A percentile compares a stretch with the other conserved stretches of the same genome.
Conservation (phyloP, 2,113 vertebrate genomes). For the Forbesichthys agassizii region DNA sequence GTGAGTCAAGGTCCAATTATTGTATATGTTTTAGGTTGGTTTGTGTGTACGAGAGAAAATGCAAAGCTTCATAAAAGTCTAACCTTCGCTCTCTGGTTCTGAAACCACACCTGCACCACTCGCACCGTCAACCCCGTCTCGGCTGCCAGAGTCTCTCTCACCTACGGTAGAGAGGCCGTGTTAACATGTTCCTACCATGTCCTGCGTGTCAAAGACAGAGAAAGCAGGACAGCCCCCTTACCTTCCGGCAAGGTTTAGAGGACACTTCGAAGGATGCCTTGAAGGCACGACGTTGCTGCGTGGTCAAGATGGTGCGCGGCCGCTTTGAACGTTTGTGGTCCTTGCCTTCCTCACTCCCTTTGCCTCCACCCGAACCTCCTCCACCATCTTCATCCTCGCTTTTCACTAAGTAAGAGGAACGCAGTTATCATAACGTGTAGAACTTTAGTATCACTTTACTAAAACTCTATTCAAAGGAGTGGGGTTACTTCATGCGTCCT, state of each 20-base stretch:
- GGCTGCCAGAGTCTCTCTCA: constrained; percentile 88
- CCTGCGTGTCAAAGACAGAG: background rate
- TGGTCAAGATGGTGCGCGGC: constrained; percentile 89
- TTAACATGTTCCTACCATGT: background rate
- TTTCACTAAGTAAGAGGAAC: constrained; percentile 76
- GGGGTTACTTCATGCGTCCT: too few species aligned
- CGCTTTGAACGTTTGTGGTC: constrained; percentile 89
- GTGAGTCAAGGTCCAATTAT: too few species aligned
- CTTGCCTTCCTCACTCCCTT: constrained; percentile 82
- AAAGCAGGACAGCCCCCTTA: constrained; percentile 42
- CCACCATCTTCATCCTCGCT: constrained; percentile 88
- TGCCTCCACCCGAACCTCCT: constrained; percentile 76
- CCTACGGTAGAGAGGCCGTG: constrained; percentile 61
- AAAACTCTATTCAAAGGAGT: too few species aligned
- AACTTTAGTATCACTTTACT: too few species aligned
- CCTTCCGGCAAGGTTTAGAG: constrained; percentile 90
- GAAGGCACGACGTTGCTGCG: constrained; percentile 88
- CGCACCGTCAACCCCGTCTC: constrained; percentile 88
- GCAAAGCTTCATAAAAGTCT: constrained; percentile 25
- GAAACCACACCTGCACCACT: constrained; percentile 92
- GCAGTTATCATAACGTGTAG: constrained; percentile 21
- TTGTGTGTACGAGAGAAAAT: background rate
- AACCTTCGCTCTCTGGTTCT: constrained; percentile 92
- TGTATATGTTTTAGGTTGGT: background rate
- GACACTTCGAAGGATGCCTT: constrained; percentile 94